These are phyloP conservation scores for Melanotaenia parkinsoni DNA, from an alignment of 2,797 vertebrate species.

Conservation along the genomic window DNA sequence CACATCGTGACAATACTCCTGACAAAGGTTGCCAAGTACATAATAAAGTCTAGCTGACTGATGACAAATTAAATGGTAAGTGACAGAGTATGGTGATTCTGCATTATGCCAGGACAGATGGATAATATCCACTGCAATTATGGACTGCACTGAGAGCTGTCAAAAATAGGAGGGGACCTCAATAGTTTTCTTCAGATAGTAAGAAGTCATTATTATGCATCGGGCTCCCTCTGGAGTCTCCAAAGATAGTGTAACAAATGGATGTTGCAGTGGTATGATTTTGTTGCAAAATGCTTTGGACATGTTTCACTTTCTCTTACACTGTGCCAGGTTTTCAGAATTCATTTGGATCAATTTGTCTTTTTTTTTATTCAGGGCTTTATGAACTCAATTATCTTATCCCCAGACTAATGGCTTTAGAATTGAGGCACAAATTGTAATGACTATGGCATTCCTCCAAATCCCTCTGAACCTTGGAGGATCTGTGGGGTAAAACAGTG, in stretches of 20 bases:
- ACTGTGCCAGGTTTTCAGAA: conserved; percentile 32
- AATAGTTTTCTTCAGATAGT: conserved; percentile 57
- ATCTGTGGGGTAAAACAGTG: conserved; percentile 48
- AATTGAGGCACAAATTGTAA: conserved; percentile 53
- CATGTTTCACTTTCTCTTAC: conserved; percentile 31
- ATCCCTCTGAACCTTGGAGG: conserved; percentile 44
- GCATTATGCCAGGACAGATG: conserved; percentile 63
- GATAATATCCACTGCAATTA: conserved; percentile 63
- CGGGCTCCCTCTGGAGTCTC: conserved; percentile 36
- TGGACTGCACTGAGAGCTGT: conserved; percentile 60
- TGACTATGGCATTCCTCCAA: conserved; percentile 63
- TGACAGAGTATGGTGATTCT: conserved; percentile 51
- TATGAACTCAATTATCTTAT: conserved; percentile 37
- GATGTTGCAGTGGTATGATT: conserved; percentile 38
- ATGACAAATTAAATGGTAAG: conserved; percentile 64
- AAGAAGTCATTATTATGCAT: conserved; percentile 49
- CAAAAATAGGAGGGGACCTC: conserved; percentile 54
- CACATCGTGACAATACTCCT: conserved; percentile 38
- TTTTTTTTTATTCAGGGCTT: conserved; percentile 19
- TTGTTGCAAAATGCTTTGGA: conserved; percentile 35
- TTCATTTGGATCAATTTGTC: conserved; percentile 26
- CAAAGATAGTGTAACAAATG: conserved; percentile 51
- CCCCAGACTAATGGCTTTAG: conserved; percentile 50
- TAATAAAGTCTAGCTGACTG: conserved; percentile 48
- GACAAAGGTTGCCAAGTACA: conserved; percentile 40